Conservation (phyloP, 2,888 invertebrate genomes). For the Camptogramma bilineatum region DNA sequence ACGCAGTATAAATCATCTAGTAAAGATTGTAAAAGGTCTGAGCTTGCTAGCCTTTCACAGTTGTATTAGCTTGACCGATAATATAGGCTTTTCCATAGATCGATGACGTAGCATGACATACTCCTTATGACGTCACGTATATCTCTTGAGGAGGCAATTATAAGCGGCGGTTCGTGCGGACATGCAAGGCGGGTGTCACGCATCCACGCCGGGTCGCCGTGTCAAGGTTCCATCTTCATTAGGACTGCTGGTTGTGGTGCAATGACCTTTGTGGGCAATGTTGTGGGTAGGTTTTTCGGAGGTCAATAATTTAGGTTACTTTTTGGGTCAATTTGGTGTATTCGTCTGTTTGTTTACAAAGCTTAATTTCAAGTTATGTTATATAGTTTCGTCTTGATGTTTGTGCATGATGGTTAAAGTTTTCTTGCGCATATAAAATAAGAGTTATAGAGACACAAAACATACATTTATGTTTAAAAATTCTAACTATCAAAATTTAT, state of each 20-base stretch:
- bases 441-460: too few species aligned
- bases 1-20: too few species aligned
- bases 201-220: slow-evolving; percentile 53
- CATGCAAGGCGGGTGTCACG: slow-evolving; percentile 66
- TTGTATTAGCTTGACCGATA: neutral
- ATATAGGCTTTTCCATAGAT: slow-evolving; percentile 1
- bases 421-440: too few species aligned
- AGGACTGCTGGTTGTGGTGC: slow-evolving; percentile 9
- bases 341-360: too few species aligned
- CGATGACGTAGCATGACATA: slow-evolving; percentile 33
- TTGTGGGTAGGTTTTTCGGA: neutral
- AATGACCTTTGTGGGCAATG: neutral
- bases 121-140: slow-evolving; percentile 39
- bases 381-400: too few species aligned
- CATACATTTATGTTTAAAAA: too few species aligned
- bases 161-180: slow-evolving; percentile 54
- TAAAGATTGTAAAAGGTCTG: too few species aligned
- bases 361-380: too few species aligned
- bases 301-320: too few species aligned
- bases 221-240: slow-evolving; percentile 43
- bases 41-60: neutral
- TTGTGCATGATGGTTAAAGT: too few species aligned
- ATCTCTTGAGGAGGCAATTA: slow-evolving; percentile 51
- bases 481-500: too few species aligned
- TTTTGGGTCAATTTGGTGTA: too few species aligned